Base-by-base conservation (phyloP, 2,888 invertebrate genomes). In the Helobdella robusta region DNA sequence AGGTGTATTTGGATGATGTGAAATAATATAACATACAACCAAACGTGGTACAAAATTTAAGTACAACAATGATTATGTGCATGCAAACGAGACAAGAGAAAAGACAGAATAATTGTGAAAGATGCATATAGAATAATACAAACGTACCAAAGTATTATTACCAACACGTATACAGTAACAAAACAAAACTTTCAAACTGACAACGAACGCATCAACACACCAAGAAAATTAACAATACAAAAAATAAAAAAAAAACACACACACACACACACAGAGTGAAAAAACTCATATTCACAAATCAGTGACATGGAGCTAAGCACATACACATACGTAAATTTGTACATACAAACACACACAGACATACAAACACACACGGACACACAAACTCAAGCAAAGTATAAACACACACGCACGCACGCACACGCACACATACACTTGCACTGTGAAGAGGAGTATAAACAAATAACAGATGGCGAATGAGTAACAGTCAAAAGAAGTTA, bases 361-460 rank as follows among this genome's bases (percentile, higher is more conserved):
- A 40, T n/a, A 40, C n/a, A 40, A 11, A 40, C n/a, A 40, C 44
- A 40, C n/a, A 40, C 44, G n/a, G 11, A 40, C 44, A 40, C n/a
- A 40, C 44, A 40, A 15, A 40, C 44, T 15, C n/a, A 40, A n/a
- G n/a, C n/a, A n/a, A n/a, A n/a, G n/a, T n/a, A 40, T 40, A 40
- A 15, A 40, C 44, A 40, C 44, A 40, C 44, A 40, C 44, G n/a
- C n/a, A 40, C 44, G n/a, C 44, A 40, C n/a, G 44, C 44, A 40
- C 11, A 40, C 44, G n/a, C 44, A 40, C 44, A 40, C 44, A 40
- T n/a, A 40, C 44, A 40, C 44, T 15, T 40, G n/a, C 11, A 11
- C n/a, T 40, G 11, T 40, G 44, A 15, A 15, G n/a, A n/a, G 44
- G n/a, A n/a, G 11, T 40, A 40, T n/a, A 40, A 40, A n/a, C n/a